Conservation (phyloP, 2,888 invertebrate species). For the Caenorhabditis sp. region DNA sequence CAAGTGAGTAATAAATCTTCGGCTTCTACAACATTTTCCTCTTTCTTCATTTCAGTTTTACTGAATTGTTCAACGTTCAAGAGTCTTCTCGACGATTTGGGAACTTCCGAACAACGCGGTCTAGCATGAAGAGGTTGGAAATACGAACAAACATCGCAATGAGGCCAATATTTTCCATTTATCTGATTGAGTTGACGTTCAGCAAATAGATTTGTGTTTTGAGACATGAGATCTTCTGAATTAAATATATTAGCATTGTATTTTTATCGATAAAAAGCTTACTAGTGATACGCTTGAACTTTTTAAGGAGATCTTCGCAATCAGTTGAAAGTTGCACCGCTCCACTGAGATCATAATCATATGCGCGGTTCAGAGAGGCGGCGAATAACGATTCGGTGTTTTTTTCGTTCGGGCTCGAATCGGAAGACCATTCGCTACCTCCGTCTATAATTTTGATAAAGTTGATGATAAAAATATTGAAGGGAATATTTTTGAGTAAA, state of each 20-base stretch:
- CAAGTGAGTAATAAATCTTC: constrained; percentile 75
- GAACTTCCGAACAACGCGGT: constrained; percentile 19
- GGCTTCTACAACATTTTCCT: not conserved
- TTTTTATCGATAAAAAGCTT: constrained; percentile 6
- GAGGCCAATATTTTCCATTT: constrained; percentile 70
- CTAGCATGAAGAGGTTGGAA: constrained; percentile 69
- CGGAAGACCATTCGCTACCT: not conserved
- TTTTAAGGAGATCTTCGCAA: not conserved
- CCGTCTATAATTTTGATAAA: not conserved
- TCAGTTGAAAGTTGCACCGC: not conserved
- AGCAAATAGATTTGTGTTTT: constrained; percentile 70
- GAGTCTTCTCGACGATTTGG: not conserved
- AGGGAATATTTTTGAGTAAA: not conserved
- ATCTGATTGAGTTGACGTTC: constrained; percentile 37
- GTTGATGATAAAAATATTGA: not conserved
- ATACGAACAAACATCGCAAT: constrained; percentile 76
- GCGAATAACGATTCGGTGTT: constrained; percentile 1
- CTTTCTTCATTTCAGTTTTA: constrained; percentile 39
- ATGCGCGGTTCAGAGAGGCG: not conserved
- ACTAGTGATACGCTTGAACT: constrained; percentile 14
- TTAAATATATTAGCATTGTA: not conserved
- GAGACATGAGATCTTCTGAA: constrained; percentile 64
- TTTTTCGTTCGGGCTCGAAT: not conserved
- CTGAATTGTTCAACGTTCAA: constrained; percentile 64
- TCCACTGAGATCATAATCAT: constrained; percentile 5